Base-by-base conservation (phyloP, 2,888 invertebrate species). In the Drosophila stalkeri region DNA sequence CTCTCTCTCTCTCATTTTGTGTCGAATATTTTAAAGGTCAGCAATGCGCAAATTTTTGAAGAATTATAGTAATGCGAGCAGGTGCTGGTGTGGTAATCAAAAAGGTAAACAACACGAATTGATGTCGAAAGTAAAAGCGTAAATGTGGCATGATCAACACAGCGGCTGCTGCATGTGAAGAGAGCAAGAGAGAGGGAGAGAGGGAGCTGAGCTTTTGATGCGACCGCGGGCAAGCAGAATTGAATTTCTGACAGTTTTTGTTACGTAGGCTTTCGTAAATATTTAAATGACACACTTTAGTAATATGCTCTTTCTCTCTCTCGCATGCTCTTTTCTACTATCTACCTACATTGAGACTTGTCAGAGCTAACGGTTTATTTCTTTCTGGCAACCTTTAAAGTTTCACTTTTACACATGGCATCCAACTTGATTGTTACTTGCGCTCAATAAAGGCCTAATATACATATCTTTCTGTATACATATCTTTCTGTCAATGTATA, bases 281-380 rank as follows among this genome's bases (percentile, higher is more conserved):
- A 84, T 83, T 81, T 84, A 71, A 75, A 57, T 77, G 84, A 80
- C 83, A 81, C 63, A 83, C 73, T 77, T 83, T 54, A 57, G 43
- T 18, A 33, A 56, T 60, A 44, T 41, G 33, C n/a, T 55, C 65
- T 66, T 51, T 20, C 61, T 44, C 35, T 6, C 18, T 31, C 27
- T 0, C 31, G 47, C 31, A 5, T 14, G 6, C 14, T 37, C 64
- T 23, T 31, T 41, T 20, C 46, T 41, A n/a, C 20, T 20, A 7
- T 14, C 33, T 20, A 41, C 47, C 23, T 37, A 59, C 23, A 6
- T 37, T 35, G 16, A 31, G 33, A 47, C 33, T 52, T 65, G 79
- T 60, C 70, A 59, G 41, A 27, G 46, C 35, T 60, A 80, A 72
- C 78, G 76, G 81, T 73, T 59, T 61, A 14, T 46, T 68, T 62